phyloP scores from a whole-genome alignment of 1,140 invertebrate species.

The Bombus consobrinus region DNA sequence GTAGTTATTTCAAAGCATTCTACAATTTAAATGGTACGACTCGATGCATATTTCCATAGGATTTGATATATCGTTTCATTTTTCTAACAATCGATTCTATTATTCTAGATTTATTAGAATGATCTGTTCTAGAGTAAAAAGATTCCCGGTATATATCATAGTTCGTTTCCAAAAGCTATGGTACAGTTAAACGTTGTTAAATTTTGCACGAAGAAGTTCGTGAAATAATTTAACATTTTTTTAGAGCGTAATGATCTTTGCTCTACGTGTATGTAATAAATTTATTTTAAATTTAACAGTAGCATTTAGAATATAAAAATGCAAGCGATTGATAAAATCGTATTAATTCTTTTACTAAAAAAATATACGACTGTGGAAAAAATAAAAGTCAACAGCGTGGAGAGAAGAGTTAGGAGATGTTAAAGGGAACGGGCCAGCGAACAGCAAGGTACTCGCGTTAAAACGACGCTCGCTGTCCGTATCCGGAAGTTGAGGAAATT shows the following conservation, averaged over 20 bases:
- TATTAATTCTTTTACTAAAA: neutral
- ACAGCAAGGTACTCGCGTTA: slow-evolving; percentile 3
- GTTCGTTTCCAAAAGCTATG: neutral
- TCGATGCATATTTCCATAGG: too few species aligned
- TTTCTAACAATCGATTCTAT: too few species aligned
- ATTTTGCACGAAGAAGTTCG: too few species aligned
- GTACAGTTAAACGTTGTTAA: too few species aligned
- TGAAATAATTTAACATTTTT: neutral
- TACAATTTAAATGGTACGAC: too few species aligned
- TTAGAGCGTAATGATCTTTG: neutral
- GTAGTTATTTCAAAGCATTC: too few species aligned
- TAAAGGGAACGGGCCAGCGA: neutral
- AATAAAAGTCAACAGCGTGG: neutral
- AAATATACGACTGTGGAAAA: neutral
- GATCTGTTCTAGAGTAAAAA: too few species aligned
- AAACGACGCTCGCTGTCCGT: neutral
- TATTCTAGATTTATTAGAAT: too few species aligned
- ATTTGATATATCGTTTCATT: too few species aligned
- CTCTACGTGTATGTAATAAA: neutral
- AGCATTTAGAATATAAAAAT: neutral
- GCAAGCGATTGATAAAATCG: neutral
- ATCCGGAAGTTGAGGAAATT: slow-evolving; percentile 19
- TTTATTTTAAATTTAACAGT: neutral
- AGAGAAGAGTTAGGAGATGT: neutral
- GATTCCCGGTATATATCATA: too few species aligned